Conservation (phyloP, 1,140 invertebrate genomes). For the Drosophila malerkotliana region DNA sequence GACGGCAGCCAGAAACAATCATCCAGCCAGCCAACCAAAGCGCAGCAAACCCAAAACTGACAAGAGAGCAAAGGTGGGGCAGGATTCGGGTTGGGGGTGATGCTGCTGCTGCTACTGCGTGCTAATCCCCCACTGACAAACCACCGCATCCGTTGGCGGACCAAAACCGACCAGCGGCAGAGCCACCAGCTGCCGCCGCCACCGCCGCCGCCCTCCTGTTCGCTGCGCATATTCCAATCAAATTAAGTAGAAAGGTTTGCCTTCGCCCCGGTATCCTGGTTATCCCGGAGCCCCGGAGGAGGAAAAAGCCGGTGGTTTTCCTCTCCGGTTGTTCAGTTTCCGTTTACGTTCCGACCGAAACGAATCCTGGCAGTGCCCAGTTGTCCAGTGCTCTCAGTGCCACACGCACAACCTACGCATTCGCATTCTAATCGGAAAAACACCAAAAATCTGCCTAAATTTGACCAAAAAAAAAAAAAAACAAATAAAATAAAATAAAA, state of each 20-base stretch:
- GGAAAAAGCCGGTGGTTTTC: background rate
- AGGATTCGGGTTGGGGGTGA: background rate
- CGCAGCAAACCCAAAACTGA: slow-evolving; percentile 65
- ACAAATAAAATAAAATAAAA: no score
- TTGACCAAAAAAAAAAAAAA: background rate
- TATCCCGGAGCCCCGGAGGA: slow-evolving; percentile 9
- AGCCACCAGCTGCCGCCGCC: slow-evolving; percentile 19
- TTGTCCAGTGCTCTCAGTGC: no score
- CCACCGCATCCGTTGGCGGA: slow-evolving; percentile 37
- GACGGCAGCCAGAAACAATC: slow-evolving; percentile 70
- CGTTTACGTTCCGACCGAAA: slow-evolving; percentile 21
- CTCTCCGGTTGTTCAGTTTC: slow-evolving; percentile 12
- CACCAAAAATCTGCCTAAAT: background rate
- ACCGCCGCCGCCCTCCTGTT: slow-evolving; percentile 39
- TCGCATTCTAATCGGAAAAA: slow-evolving; percentile 9
- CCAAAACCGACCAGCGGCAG: slow-evolving; percentile 29
- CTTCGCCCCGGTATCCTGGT: background rate
- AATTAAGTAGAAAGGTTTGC: slow-evolving; percentile 76
- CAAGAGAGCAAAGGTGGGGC: slow-evolving; percentile 13
- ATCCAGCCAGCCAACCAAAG: slow-evolving; percentile 80
- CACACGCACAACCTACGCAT: background rate
- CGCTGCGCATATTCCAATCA: slow-evolving; percentile 79
- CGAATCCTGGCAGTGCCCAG: slow-evolving; percentile 11
- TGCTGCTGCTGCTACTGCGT: slow-evolving; percentile 14
- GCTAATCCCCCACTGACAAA: slow-evolving; percentile 63